These are phyloP conservation scores for Brachionus paranguensis DNA, from an alignment of 1,140 invertebrate genomes.

Conservation along the genomic window DNA sequence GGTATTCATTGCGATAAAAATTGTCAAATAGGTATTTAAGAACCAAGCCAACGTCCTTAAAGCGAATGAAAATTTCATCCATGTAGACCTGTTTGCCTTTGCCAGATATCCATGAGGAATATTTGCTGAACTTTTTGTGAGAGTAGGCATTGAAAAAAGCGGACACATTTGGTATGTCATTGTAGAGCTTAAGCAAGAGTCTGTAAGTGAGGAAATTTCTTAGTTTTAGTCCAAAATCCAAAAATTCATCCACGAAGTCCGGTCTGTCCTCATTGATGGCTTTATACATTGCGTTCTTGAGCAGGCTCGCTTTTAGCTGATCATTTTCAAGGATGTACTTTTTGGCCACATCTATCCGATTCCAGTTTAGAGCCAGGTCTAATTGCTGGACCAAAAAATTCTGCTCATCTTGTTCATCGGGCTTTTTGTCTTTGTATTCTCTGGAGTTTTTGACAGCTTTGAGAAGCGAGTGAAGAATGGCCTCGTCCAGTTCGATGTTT, in stretches of 20 bases:
- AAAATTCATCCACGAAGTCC: constrained; percentile 56
- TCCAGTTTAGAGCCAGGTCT: constrained; percentile 77
- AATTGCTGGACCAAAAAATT: neutral
- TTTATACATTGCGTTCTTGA: constrained; percentile 56
- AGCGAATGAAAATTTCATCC: neutral
- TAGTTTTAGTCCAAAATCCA: constrained; percentile 55
- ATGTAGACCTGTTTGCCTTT: neutral
- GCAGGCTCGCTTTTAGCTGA: neutral
- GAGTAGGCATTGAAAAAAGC: neutral
- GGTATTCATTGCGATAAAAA: constrained; percentile 7
- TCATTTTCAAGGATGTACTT: constrained; percentile 66
- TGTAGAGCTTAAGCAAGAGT: constrained; percentile 53
- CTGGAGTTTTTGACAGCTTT: neutral
- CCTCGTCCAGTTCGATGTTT: constrained; percentile 3
- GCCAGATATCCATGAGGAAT: neutral
- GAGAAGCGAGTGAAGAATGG: neutral
- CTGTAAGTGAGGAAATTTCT: constrained; percentile 53
- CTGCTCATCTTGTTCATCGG: neutral
- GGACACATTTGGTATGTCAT: constrained; percentile 44
- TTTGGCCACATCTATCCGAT: constrained; percentile 88
- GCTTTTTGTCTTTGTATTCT: neutral
- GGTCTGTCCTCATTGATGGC: constrained; percentile 54
- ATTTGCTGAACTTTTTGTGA: neutral
- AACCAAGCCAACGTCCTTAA: neutral
- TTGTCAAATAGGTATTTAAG: neutral